Evolutionary conservation across 2,888 invertebrate species (phyloP), one percentile per base, ranked within the genome.

Genomic region (Chironomus riparius): DNA sequence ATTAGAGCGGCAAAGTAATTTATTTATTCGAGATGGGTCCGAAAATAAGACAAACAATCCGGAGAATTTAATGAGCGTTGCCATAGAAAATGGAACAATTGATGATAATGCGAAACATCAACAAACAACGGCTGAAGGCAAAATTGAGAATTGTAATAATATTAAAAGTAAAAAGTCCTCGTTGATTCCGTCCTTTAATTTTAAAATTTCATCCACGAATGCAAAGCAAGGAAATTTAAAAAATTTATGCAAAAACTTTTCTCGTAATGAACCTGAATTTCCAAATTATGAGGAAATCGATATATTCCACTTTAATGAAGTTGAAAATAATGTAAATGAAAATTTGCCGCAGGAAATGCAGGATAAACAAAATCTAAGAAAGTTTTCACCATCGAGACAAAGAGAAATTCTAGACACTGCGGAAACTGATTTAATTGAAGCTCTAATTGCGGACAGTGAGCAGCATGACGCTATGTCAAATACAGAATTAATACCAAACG

Each of bases 401-500:
- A 38, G 38, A 10, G 38, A 38, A 10, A 38, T 38, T 38, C 38
- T 38, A 38, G 38, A 38, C 38, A 38, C 10, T 38, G 38, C 38
- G 7, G 38, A 38, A 38, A 38, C 38, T 38, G 38, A 38, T 38
- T 38, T 38, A 38, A 38, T 38, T 38, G 38, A 38, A 38, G 38
- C 38, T 38, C 38, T 38, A 38, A 38, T 50, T 56, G 13, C 48
- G 48, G 21, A 70, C 13, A 21, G 47, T 70, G 79, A 79, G 76
- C 78, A 78, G 50, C 47, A 79, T 7, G 71, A 70, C 12, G 10
- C n/a, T 4, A 13, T 71, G 71, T 71, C 78, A 10, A 80, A 77
- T 76, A 78, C 80, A 47, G 79, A 80, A 77, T 80, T 79, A 65
- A 77, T 50, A 15, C 18, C 79, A 61, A 80, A 79, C 77, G 50